Conservation (phyloP, 2,113 vertebrate genomes). For the Onychostruthus taczanowskii region DNA sequence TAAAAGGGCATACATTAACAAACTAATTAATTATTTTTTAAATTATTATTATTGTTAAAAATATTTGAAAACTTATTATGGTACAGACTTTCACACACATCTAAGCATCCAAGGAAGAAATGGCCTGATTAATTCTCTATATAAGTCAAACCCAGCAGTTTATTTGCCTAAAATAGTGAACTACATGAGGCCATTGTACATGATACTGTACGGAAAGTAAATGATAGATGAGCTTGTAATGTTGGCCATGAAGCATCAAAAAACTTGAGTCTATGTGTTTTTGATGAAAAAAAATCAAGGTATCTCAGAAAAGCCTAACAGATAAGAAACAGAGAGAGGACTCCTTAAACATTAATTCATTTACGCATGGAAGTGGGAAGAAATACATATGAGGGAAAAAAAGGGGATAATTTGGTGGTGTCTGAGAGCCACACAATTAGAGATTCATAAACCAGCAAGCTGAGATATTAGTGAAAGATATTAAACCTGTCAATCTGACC, state of each 20-base stretch:
- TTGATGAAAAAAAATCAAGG: not conserved
- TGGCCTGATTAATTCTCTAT: not conserved
- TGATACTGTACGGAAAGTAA: not conserved
- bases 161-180: not conserved
- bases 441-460: not conserved
- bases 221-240: not conserved
- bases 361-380: not conserved
- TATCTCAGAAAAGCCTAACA: not conserved
- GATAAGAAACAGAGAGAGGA: not conserved
- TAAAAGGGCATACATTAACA: not conserved
- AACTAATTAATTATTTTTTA: accelerated
- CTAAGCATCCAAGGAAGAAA: not conserved
- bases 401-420: not conserved
- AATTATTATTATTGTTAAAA: not conserved
- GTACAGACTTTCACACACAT: not conserved
- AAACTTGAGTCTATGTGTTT: not conserved
- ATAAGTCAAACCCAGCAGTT: not conserved
- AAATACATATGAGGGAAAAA: not conserved
- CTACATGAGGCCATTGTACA: not conserved
- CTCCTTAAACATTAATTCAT: not conserved
- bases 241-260: not conserved
- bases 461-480: not conserved
- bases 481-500: not conserved
- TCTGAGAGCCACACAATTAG: not conserved
- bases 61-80: not conserved